Conservation (phyloP, 2,113 vertebrate genomes). For the Pterocles orientalis region DNA sequence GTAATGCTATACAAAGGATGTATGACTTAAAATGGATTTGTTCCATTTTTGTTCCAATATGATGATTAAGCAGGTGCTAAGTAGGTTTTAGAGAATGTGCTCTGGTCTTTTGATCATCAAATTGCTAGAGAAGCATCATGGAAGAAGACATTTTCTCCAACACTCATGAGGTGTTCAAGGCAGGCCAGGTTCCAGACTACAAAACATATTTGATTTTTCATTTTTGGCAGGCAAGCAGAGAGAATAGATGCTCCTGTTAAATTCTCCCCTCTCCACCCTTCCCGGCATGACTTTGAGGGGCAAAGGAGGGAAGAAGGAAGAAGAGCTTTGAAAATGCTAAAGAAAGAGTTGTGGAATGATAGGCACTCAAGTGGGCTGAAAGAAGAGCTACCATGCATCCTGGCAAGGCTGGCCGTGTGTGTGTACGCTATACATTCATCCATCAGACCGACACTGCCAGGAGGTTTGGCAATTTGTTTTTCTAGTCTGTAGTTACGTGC, state of each 20-base stretch:
- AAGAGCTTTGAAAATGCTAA: not conserved
- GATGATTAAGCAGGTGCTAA: not conserved
- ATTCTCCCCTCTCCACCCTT: not conserved
- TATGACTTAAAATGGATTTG: not conserved
- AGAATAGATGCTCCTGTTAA: not conserved
- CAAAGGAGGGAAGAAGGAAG: not conserved
- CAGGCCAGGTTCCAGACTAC: not conserved
- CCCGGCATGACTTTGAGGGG: not conserved
- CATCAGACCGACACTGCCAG: not conserved
- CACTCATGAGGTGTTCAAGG: not conserved
- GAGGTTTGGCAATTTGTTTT: not conserved
- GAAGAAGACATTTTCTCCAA: not conserved
- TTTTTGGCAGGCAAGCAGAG: not conserved
- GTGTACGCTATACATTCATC: not conserved
- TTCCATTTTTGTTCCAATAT: not conserved
- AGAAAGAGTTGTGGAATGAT: not conserved
- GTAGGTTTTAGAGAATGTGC: not conserved
- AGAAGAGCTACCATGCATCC: not conserved
- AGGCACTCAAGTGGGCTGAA: not conserved
- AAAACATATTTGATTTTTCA: not conserved
- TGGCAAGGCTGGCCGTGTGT: not conserved
- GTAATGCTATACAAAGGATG: not conserved
- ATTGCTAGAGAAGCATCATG: not conserved
- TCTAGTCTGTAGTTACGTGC: not conserved
- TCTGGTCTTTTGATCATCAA: not conserved